Evolutionary conservation across 2,888 invertebrate species (phyloP).

Genomic region (Plebejus argus): DNA sequence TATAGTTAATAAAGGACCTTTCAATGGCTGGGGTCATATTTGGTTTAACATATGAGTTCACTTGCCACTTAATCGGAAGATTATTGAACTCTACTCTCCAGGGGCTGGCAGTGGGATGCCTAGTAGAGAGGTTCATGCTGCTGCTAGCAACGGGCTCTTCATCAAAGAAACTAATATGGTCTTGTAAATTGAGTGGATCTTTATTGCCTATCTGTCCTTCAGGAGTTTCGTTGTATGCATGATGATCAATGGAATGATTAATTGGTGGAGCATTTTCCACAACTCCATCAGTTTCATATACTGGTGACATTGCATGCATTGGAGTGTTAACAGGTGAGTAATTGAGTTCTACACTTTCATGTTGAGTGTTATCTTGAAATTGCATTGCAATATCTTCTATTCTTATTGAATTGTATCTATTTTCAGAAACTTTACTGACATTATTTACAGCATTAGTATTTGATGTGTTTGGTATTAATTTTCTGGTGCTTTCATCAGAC

Average conservation of each 20-base stretch:
- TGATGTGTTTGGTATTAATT: neutral
- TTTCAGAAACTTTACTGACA: slow-evolving; percentile 34
- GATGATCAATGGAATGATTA: neutral
- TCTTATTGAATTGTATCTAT: slow-evolving; percentile 57
- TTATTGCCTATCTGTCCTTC: slow-evolving; percentile 38
- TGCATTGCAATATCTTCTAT: slow-evolving; percentile 70
- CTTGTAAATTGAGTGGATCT: slow-evolving; percentile 64
- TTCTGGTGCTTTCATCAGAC: neutral
- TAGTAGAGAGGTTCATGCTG: slow-evolving; percentile 65
- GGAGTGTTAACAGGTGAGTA: slow-evolving; percentile 70
- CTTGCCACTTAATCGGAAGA: slow-evolving; percentile 72
- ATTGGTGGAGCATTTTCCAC: neutral
- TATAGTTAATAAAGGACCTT: slow-evolving; percentile 64
- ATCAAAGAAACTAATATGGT: slow-evolving; percentile 68
- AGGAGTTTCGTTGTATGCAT: slow-evolving; percentile 36
- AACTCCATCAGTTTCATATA: slow-evolving; percentile 21
- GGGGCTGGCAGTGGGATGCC: slow-evolving; percentile 67
- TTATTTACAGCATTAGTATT: neutral
- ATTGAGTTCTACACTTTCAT: slow-evolving; percentile 51
- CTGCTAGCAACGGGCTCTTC: slow-evolving; percentile 71
- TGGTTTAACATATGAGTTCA: slow-evolving; percentile 68
- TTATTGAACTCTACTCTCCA: slow-evolving; percentile 72
- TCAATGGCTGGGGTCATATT: slow-evolving; percentile 78
- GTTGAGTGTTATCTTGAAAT: slow-evolving; percentile 51
- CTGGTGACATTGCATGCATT: slow-evolving; percentile 36